These are phyloP conservation scores for Drosophila burlai DNA, from an alignment of 1,140 invertebrate genomes.

Conservation along the genomic window DNA sequence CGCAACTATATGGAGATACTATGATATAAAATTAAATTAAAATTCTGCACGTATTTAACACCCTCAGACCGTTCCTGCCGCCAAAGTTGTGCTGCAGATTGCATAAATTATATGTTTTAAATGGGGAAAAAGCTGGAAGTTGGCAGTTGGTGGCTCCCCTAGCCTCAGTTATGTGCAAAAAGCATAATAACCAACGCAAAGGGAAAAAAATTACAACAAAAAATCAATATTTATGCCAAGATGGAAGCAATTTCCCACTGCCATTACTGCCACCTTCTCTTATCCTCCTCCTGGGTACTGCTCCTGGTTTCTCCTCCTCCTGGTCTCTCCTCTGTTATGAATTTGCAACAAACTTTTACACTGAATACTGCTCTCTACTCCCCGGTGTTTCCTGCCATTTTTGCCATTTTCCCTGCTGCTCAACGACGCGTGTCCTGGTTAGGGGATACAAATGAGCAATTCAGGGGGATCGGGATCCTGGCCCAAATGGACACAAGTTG, in stretches of 20 bases:
- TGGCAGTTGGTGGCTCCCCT: neutral
- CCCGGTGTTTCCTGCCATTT: conserved; percentile 15
- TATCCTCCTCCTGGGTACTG: neutral
- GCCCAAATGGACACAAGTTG: conserved; percentile 6
- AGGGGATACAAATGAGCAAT: conserved; percentile 33
- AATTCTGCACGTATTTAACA: conserved; percentile 17
- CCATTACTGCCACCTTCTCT: conserved; percentile 7
- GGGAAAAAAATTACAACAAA: neutral
- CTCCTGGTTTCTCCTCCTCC: neutral
- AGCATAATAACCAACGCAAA: conserved; percentile 25
- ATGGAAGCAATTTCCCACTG: conserved; percentile 26
- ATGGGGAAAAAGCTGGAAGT: neutral
- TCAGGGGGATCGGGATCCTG: neutral
- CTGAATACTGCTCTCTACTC: conserved; percentile 17
- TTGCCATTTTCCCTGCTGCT: conserved; percentile 34
- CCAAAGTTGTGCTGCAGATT: conserved; percentile 22
- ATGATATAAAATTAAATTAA: conserved; percentile 17
- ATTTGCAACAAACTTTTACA: conserved; percentile 47
- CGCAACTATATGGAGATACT: conserved; percentile 6
- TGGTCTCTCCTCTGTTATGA: conserved; percentile 7
- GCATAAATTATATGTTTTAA: conserved; percentile 50
- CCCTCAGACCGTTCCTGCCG: neutral
- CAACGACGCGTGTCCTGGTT: conserved; percentile 51
- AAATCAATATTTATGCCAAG: conserved; percentile 54
- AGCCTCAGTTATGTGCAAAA: conserved; percentile 15